These are phyloP conservation scores for Drosophila prostipennis DNA, from an alignment of 2,888 invertebrate genomes.

Conservation along the genomic window DNA sequence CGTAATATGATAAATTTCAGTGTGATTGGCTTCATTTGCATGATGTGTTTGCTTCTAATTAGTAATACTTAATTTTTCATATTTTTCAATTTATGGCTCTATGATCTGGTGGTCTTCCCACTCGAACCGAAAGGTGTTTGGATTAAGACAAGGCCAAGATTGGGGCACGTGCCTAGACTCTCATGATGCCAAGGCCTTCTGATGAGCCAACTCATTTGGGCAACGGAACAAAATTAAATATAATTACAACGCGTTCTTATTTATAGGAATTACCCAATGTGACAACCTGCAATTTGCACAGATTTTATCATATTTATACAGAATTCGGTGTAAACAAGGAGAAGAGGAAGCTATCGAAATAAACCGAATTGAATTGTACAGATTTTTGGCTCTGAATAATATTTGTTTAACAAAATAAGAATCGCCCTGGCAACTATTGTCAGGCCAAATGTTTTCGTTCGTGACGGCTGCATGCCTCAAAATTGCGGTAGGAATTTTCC, in stretches of 20 bases:
- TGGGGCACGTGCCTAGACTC: slow-evolving; percentile 16
- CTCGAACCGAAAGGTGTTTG: slow-evolving; percentile 17
- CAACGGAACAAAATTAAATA: slow-evolving; percentile 24
- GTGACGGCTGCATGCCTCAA: slow-evolving; percentile 14
- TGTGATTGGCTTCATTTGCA: slow-evolving; percentile 50
- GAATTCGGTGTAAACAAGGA: slow-evolving; percentile 33
- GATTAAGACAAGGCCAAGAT: slow-evolving; percentile 21
- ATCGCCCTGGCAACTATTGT: slow-evolving; percentile 17
- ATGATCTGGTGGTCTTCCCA: slow-evolving; percentile 32
- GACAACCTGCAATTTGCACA: slow-evolving; percentile 36
- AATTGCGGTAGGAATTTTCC: slow-evolving; percentile 1
- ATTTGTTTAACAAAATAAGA: slow-evolving; percentile 30
- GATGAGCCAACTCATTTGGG: slow-evolving; percentile 2
- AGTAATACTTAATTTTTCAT: slow-evolving; percentile 39
- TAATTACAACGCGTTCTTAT: slow-evolving; percentile 34
- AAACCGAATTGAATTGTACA: slow-evolving; percentile 38
- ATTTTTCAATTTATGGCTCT: slow-evolving; percentile 19
- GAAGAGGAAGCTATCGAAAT: slow-evolving; percentile 17
- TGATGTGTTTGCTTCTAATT: slow-evolving; percentile 63
- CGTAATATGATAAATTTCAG: slow-evolving; percentile 32
- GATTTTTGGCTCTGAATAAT: slow-evolving; percentile 36
- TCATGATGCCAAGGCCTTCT: slow-evolving; percentile 13
- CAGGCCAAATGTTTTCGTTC: slow-evolving; percentile 16
- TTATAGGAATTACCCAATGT: slow-evolving; percentile 36
- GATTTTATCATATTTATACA: slow-evolving; percentile 29